These are phyloP conservation scores for Linnaemya vulpina DNA, from an alignment of 2,888 invertebrate genomes.

Conservation along the genomic window DNA sequence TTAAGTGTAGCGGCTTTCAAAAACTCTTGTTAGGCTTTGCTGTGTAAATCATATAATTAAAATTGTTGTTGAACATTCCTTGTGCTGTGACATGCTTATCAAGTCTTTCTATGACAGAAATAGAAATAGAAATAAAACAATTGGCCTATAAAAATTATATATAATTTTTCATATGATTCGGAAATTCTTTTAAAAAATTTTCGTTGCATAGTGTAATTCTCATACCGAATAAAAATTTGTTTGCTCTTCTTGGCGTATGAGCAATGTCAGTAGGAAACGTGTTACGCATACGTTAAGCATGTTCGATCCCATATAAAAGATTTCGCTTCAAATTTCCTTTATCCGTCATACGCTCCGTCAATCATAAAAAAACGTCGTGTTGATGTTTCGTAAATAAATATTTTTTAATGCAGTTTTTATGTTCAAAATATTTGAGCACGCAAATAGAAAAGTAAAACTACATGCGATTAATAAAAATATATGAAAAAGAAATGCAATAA, in stretches of 20 bases:
- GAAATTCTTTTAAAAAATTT: no score
- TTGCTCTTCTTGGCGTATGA: not conserved
- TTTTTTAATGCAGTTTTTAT: slow-evolving; percentile 49
- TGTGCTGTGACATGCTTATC: no score
- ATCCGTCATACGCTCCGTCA: slow-evolving; percentile 37
- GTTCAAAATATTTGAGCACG: slow-evolving; percentile 33
- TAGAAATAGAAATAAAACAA: no score
- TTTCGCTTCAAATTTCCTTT: not conserved
- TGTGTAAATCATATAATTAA: no score
- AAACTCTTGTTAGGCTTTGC: no score
- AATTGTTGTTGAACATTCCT: no score
- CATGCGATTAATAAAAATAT: slow-evolving; percentile 16
- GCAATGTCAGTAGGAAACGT: not conserved
- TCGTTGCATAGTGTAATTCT: no score
- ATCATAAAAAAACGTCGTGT: not conserved
- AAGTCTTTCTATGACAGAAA: no score
- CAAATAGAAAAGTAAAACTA: slow-evolving; percentile 9
- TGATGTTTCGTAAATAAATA: not conserved
- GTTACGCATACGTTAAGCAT: slow-evolving; percentile 20
- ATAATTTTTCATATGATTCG: no score
- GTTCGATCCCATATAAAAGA: not conserved
- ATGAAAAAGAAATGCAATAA: not conserved
- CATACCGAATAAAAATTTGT: no score
- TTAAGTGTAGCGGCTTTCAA: no score
- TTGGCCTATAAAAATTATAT: no score